Evolutionary conservation across 2,113 vertebrate species (phyloP), one percentile per base, ranked within the genome.

Genomic region (Sinocyclocheilus grahami): DNA sequence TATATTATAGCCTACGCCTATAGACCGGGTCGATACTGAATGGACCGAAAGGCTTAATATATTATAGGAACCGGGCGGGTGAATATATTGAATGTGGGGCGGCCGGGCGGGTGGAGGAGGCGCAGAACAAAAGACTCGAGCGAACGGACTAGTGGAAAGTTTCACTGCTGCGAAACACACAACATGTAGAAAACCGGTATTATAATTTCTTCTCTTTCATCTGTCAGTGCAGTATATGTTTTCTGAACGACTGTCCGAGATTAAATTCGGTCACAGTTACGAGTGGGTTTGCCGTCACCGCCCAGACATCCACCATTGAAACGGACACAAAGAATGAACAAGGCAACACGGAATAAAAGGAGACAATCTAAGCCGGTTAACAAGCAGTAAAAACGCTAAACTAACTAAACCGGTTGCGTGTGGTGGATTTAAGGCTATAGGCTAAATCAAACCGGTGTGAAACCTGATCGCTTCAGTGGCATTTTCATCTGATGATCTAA

Each of bases 81-180:
- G 30, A 30, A 20, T 84, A 53, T 63, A 79, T 81, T 67, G 77
- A n/a, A 42, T 83, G 37, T 37, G 81, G n/a, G n/a, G n/a, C n/a
- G n/a, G n/a, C n/a, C n/a, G n/a, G n/a, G n/a, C n/a, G n/a, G n/a
- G 85, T 82, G 72, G 85, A 86, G 83, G 85, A 87, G 86, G 87
- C 90, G 86, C 90, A 94, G 94, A 95, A 95, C 95, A 95, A 95
- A 94, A 90, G 94, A 90, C 90, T 89, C 89, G 71, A 84, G 46
- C 69, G 81, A 86, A 79, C 91, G 91, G 87, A 88, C 91, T 81
- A 88, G 62, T 20, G 74, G 27, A 78, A 81, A 87, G 67, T 55
- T 33, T 46, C n/a, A 18, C 62, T 80, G 2, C n/a, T n/a, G 3
- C 1, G 53, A 55, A 55, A 55, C 4, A 12, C 7, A 48, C 0